These are phyloP conservation scores for Oncorhynchus gorbuscha DNA, from an alignment of 2,113 vertebrate genomes.

Conservation along the genomic window DNA sequence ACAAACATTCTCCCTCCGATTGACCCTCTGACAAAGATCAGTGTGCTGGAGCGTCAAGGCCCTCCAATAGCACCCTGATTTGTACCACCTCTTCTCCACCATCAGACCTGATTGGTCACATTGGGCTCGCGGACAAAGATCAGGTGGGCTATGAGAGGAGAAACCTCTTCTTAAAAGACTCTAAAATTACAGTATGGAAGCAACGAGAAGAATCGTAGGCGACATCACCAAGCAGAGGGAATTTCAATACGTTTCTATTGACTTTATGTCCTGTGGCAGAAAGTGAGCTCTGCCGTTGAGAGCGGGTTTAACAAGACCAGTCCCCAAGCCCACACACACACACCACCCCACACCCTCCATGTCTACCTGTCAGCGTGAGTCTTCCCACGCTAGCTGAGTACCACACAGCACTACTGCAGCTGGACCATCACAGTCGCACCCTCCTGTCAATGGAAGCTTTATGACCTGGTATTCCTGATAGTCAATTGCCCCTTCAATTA, in stretches of 20 bases:
- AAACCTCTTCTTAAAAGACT: neutral
- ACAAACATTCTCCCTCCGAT: slow-evolving; percentile 65
- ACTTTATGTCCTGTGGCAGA: slow-evolving; percentile 24
- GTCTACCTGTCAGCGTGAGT: slow-evolving; percentile 17
- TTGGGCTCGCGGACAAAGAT: neutral
- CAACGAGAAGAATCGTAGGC: neutral
- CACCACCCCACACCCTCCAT: slow-evolving; percentile 11
- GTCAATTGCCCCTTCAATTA: neutral
- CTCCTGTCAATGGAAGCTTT: slow-evolving; percentile 40
- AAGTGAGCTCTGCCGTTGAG: slow-evolving; percentile 15
- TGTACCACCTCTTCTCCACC: slow-evolving; percentile 28
- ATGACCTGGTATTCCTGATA: slow-evolving; percentile 33
- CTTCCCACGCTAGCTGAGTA: slow-evolving; percentile 6
- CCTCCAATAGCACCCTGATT: slow-evolving; percentile 60
- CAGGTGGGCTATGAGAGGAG: neutral
- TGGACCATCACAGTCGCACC: slow-evolving; percentile 23
- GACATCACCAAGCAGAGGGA: slow-evolving; percentile 14
- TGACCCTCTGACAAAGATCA: slow-evolving; percentile 56
- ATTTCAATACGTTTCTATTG: slow-evolving; percentile 27
- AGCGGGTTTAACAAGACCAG: neutral
- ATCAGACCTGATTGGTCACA: neutral
- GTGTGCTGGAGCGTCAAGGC: slow-evolving; percentile 1
- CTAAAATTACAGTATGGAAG: neutral
- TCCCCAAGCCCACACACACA: neutral
- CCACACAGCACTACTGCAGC: neutral